phyloP scores from a whole-genome alignment of 2,797 vertebrate genomes.

The Cryptoblepharus egeriae region DNA sequence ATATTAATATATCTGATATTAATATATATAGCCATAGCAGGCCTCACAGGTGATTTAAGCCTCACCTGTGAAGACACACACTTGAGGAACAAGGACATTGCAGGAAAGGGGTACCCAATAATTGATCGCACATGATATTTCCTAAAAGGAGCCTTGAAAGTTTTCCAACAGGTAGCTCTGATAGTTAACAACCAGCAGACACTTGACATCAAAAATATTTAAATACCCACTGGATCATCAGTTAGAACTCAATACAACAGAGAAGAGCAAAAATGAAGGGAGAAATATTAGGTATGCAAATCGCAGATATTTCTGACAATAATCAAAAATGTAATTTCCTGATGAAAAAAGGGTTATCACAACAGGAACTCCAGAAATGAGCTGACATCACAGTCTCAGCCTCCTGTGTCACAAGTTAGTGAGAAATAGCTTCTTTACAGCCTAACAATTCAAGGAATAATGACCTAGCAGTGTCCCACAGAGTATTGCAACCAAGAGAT shows the following conservation, averaged over 20 bases:
- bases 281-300: conserved; percentile 59
- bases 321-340: conserved; percentile 60
- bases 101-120: conserved; percentile 52
- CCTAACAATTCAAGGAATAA: conserved; percentile 77
- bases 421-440: conserved; percentile 76
- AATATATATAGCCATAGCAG: background rate
- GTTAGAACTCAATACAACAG: conserved; percentile 55
- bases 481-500: conserved; percentile 76
- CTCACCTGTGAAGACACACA: background rate
- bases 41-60: background rate
- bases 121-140: conserved; percentile 59
- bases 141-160: conserved; percentile 31
- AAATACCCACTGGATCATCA: conserved; percentile 56
- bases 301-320: conserved; percentile 60
- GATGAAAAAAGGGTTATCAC: conserved; percentile 66
- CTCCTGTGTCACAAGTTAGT: conserved; percentile 66
- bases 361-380: conserved; percentile 63
- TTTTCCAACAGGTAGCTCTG: conserved; percentile 43
- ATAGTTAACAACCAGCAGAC: conserved; percentile 38
- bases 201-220: conserved; percentile 62
- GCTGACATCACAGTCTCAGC: conserved; percentile 59
- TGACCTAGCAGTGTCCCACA: conserved; percentile 76
- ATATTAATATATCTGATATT: no score
- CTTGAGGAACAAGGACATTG: conserved; percentile 26
- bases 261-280: conserved; percentile 55